Conservation (phyloP, 2,797 vertebrate genomes). For the Myotis vivesi region DNA sequence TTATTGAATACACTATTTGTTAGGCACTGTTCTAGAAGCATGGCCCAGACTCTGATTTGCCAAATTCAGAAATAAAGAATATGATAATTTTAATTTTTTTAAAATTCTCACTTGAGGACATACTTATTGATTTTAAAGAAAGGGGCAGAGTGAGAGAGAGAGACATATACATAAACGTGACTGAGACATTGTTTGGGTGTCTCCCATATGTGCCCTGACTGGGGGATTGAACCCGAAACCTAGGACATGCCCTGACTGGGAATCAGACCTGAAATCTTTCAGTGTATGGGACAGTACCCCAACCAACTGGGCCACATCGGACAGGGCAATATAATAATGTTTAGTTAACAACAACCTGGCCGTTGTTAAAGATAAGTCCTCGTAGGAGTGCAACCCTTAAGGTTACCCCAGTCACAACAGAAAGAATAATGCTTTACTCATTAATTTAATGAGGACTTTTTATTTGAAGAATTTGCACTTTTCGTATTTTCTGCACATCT, state of each 20-base stretch:
- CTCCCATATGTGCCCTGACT: neutral
- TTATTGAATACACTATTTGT: neutral
- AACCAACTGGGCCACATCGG: neutral
- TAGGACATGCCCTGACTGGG: neutral
- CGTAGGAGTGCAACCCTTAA: neutral
- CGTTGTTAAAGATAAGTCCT: neutral
- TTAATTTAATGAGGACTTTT: neutral
- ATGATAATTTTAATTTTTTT: neutral
- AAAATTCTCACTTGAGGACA: neutral
- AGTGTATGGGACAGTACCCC: neutral
- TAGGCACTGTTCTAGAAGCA: neutral
- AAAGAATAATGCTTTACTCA: neutral
- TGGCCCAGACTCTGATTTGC: neutral
- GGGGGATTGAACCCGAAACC: neutral
- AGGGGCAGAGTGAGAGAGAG: neutral
- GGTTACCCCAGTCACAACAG: neutral
- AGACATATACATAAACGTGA: neutral
- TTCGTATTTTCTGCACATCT: neutral
- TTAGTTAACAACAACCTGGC: neutral
- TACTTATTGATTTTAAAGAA: neutral
- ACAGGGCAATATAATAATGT: neutral
- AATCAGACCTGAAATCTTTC: neutral
- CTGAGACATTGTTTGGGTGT: neutral
- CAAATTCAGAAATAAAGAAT: conserved; percentile 21
- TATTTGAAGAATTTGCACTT: neutral